Evolutionary conservation across 2,888 invertebrate species (phyloP).

Genomic region (Pogonocherus hispidulus): DNA sequence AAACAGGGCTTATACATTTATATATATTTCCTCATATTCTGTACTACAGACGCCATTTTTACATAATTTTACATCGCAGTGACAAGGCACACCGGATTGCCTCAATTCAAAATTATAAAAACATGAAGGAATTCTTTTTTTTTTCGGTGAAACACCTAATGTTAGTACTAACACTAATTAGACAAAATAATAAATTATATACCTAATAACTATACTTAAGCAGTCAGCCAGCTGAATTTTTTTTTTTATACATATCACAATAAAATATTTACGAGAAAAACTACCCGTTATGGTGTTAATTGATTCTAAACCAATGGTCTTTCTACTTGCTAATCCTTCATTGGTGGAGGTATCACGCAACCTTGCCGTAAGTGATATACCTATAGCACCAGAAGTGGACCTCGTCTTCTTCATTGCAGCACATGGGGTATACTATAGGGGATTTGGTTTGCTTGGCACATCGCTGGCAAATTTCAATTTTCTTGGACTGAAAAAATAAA

Average conservation of each 20-base stretch:
- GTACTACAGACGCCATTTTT: too few species aligned
- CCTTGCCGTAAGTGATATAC: constrained; percentile 72
- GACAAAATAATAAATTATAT: constrained; percentile 30
- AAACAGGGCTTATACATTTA: too few species aligned
- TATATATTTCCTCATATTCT: too few species aligned
- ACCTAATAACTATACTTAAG: constrained; percentile 35
- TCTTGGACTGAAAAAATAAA: constrained; percentile 51
- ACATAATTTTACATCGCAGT: too few species aligned
- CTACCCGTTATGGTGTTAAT: constrained; percentile 28
- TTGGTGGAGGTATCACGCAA: constrained; percentile 22
- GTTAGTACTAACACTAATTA: constrained; percentile 5
- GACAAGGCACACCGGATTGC: too few species aligned
- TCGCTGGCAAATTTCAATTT: constrained; percentile 73
- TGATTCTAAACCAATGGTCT: background rate
- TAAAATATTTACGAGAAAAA: constrained; percentile 22
- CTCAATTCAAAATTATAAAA: too few species aligned
- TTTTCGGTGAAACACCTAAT: too few species aligned
- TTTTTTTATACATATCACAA: constrained; percentile 33
- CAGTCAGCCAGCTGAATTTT: background rate
- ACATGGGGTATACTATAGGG: constrained; percentile 72
- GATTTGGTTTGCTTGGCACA: constrained; percentile 76
- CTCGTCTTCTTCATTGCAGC: constrained; percentile 73
- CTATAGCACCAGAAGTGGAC: constrained; percentile 74
- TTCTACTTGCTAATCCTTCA: background rate
- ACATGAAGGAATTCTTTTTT: too few species aligned